A percentile compares a stretch with the other conserved stretches of the same genome.
phyloP scores from a whole-genome alignment of 2,797 vertebrate genomes.

The Zenarchopterus dispar region DNA sequence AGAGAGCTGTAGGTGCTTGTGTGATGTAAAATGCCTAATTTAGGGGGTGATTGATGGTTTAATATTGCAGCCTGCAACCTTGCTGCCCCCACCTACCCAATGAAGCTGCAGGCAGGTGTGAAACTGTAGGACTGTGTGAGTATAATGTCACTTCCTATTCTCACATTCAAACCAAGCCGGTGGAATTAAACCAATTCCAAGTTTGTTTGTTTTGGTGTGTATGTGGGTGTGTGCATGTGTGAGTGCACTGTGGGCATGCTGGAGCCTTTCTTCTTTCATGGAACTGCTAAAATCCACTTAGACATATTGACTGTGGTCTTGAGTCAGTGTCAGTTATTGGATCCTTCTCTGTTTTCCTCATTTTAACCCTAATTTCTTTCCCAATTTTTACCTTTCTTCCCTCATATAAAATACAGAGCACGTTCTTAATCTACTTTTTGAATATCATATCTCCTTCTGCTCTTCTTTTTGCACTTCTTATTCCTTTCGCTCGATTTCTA shows the following conservation, averaged over 20 bases:
- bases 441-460: slow-evolving; percentile 19
- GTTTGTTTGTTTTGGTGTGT: slow-evolving; percentile 72
- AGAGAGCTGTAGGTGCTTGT: slow-evolving; percentile 80
- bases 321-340: slow-evolving; percentile 79
- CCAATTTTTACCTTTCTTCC: slow-evolving; percentile 37
- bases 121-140: slow-evolving; percentile 75
- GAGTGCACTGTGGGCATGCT: slow-evolving; percentile 39
- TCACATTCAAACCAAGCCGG: slow-evolving; percentile 75
- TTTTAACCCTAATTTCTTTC: slow-evolving; percentile 61
- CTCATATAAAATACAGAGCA: slow-evolving; percentile 29
- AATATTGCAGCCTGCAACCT: slow-evolving; percentile 89
- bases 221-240: slow-evolving; percentile 28
- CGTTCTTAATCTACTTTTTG: slow-evolving; percentile 38
- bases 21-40: slow-evolving; percentile 88
- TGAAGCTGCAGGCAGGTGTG: slow-evolving; percentile 85
- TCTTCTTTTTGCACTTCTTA: slow-evolving; percentile 14
- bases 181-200: slow-evolving; percentile 81
- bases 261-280: slow-evolving; percentile 56
- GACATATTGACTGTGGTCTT: slow-evolving; percentile 77
- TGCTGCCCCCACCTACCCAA: slow-evolving; percentile 85
- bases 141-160: slow-evolving; percentile 82
- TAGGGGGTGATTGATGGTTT: slow-evolving; percentile 89
- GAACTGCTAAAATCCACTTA: slow-evolving; percentile 75
- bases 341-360: slow-evolving; percentile 68
- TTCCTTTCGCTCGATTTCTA: neutral